phyloP scores from a whole-genome alignment of 2,888 invertebrate genomes.

The Parthenolecanium corni region DNA sequence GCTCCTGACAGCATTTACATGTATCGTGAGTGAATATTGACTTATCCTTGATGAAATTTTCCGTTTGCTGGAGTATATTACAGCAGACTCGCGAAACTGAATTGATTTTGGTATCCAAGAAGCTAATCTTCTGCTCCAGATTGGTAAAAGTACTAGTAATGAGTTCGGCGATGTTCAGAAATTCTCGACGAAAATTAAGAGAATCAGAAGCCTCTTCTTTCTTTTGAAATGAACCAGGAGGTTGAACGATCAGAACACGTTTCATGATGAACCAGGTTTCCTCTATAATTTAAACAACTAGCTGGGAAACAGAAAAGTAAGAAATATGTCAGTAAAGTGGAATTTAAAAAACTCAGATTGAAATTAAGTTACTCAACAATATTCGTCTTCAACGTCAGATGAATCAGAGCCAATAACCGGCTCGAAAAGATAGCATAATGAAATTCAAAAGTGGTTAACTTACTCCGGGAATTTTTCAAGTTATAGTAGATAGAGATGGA shows the following conservation, averaged over 20 bases:
- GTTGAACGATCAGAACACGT: conserved; percentile 6
- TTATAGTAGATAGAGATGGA: too few relatives aligned
- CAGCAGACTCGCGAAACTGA: conserved; percentile 13
- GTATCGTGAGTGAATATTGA: conserved; percentile 1
- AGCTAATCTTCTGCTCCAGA: conserved; percentile 9
- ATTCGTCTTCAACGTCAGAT: too few relatives aligned
- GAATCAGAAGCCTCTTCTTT: conserved; percentile 5
- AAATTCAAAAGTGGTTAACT: too few relatives aligned
- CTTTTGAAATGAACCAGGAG: not conserved
- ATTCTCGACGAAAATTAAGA: conserved; percentile 10
- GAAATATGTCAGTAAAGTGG: too few relatives aligned
- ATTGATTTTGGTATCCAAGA: conserved; percentile 12
- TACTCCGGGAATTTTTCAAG: too few relatives aligned
- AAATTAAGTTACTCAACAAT: too few relatives aligned
- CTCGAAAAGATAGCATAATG: too few relatives aligned
- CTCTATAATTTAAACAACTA: too few relatives aligned
- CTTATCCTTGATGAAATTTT: conserved; percentile 14
- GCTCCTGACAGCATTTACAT: conserved; percentile 11
- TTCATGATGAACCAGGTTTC: not conserved
- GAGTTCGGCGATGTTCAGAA: not conserved
- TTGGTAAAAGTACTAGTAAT: conserved; percentile 6
- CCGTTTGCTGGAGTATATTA: conserved; percentile 6
- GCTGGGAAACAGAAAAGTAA: too few relatives aligned
- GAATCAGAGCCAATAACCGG: too few relatives aligned
- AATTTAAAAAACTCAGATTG: too few relatives aligned